A percentile compares a stretch with the other conserved stretches of the same genome.
These are phyloP conservation scores for Eupithecia exiguata DNA, from an alignment of 2,888 invertebrate genomes.

Conservation along the genomic window DNA sequence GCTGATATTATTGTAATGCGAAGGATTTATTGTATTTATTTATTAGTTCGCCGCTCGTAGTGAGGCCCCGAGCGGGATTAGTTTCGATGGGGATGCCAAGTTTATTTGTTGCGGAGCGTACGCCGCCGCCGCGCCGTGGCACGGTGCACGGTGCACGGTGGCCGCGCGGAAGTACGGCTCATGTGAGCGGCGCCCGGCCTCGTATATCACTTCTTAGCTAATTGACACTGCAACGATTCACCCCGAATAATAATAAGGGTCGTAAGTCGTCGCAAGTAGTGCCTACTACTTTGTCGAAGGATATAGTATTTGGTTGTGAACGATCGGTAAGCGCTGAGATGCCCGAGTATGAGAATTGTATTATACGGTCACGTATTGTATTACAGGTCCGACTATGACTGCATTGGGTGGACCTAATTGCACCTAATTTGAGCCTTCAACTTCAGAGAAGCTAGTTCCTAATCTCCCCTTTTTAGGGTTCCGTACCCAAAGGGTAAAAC, in stretches of 20 bases:
- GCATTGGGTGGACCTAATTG: too few species aligned
- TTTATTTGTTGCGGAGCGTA: conserved; percentile 72
- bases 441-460: too few species aligned
- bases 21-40: too few species aligned
- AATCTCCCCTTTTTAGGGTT: too few species aligned
- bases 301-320: conserved; percentile 42
- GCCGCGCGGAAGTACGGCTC: too few species aligned
- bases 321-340: conserved; percentile 10
- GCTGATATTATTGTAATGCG: too few species aligned
- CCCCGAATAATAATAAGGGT: conserved; percentile 55
- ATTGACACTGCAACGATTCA: conserved; percentile 64
- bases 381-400: too few species aligned
- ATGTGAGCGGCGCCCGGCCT: conserved; percentile 45
- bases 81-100: conserved; percentile 67
- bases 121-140: conserved; percentile 48
- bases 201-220: conserved; percentile 71
- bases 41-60: conserved; percentile 71
- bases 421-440: too few species aligned
- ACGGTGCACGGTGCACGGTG: conserved; percentile 39
- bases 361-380: too few species aligned
- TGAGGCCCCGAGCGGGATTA: conserved; percentile 70
- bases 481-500: too few species aligned
- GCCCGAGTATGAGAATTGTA: not conserved
- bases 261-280: conserved; percentile 47
- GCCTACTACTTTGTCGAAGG: conserved; percentile 37